Evolutionary conservation across 2,888 invertebrate genomes (phyloP).

Genomic region (Lycocerus yunnanus): DNA sequence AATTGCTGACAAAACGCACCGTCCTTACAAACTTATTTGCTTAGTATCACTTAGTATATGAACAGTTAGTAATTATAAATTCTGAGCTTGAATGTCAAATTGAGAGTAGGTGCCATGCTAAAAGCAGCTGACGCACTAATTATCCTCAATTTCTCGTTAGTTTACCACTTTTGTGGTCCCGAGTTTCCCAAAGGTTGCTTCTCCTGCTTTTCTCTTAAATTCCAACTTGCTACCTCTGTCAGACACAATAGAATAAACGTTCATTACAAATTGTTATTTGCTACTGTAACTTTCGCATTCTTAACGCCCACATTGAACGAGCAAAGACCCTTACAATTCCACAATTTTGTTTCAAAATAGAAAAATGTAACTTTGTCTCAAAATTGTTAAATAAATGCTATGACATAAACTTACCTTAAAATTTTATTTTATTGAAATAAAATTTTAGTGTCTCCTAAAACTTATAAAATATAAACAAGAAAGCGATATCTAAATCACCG

Average conservation of each 20-base stretch:
- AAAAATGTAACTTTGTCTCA: background rate
- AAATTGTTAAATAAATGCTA: background rate
- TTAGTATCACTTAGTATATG: constrained; percentile 7
- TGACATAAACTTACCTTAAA: background rate
- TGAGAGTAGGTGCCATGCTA: constrained; percentile 15
- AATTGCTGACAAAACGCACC: background rate
- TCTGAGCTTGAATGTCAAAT: constrained; percentile 15
- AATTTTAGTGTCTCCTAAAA: constrained; percentile 2
- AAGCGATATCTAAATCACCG: background rate
- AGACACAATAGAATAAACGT: background rate
- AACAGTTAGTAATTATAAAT: constrained; percentile 17
- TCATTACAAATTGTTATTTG: constrained; percentile 14
- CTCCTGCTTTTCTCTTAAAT: constrained; percentile 8
- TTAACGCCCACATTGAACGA: background rate
- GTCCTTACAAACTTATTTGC: constrained; percentile 9
- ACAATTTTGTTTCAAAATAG: background rate
- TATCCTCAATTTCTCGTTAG: constrained; percentile 23
- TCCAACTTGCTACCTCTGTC: constrained; percentile 3
- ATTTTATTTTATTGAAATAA: constrained; percentile 2
- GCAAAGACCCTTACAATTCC: background rate
- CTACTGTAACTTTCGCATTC: background rate
- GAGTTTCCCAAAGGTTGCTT: constrained; percentile 12
- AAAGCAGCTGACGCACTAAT: constrained; percentile 21
- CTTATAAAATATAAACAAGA: background rate
- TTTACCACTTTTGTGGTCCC: constrained; percentile 16